A percentile compares a stretch with the other conserved stretches of the same genome.
phyloP scores from a whole-genome alignment of 2,113 vertebrate genomes.

The Glaucidium brasilianum region DNA sequence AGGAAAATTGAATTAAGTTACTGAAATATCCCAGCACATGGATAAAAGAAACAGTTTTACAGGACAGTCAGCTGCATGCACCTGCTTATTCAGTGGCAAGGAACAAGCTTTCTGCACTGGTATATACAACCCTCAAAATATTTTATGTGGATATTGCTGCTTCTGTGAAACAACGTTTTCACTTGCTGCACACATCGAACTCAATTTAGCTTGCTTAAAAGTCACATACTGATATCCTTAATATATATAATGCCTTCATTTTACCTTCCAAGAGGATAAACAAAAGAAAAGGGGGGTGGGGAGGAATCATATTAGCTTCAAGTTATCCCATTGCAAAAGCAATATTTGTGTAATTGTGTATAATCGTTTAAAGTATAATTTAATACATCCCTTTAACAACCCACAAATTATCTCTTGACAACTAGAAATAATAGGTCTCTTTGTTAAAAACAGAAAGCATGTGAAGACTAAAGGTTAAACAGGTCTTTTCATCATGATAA shows the following conservation, averaged over 20 bases:
- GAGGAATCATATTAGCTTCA: not conserved
- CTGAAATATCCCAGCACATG: not conserved
- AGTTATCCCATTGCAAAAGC: not conserved
- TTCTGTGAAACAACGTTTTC: not conserved
- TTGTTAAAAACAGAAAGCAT: constrained; percentile 80
- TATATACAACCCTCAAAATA: not conserved
- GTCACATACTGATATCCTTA: not conserved
- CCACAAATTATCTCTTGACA: constrained; percentile 82
- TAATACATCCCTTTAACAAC: constrained; percentile 80
- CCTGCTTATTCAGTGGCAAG: not conserved
- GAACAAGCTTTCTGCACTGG: not conserved
- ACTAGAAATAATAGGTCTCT: constrained; percentile 81
- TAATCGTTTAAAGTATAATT: constrained; percentile 74
- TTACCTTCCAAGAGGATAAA: not conserved
- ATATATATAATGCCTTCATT: not conserved
- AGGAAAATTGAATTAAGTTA: not conserved
- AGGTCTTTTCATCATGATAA: constrained; percentile 98
- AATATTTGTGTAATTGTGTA: constrained; percentile 60
- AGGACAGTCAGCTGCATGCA: not conserved
- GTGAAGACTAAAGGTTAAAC: constrained; percentile 93
- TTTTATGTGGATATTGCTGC: not conserved
- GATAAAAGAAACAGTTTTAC: not conserved
- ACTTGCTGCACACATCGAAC: not conserved
- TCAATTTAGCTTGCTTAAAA: not conserved
- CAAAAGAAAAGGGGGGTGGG: not conserved